Percentiles rank a stretch among this genome's conserved stretches.
Conservation (phyloP, 1,140 invertebrate genomes). For the Drosophila sproati region DNA sequence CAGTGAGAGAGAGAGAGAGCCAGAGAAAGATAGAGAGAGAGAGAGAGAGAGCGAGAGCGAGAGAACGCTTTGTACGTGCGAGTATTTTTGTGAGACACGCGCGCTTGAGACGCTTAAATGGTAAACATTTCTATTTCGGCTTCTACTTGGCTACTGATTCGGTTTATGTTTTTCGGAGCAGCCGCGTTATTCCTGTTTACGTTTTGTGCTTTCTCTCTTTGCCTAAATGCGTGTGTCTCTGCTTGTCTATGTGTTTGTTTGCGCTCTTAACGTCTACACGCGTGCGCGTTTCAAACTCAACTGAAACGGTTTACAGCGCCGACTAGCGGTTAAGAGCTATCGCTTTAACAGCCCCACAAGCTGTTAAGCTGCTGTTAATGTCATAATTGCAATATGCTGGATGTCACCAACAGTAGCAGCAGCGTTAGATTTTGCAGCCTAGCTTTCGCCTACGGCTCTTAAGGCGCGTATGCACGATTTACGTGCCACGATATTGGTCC, state of each 20-base stretch:
- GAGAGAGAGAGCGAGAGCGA: constrained; percentile 19
- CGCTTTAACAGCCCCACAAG: constrained; percentile 30
- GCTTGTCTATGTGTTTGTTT: constrained; percentile 8
- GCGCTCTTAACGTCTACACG: constrained; percentile 57
- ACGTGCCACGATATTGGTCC: constrained; percentile 29
- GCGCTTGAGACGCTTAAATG: constrained; percentile 64
- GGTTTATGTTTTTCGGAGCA: constrained; percentile 13
- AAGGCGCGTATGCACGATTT: constrained; percentile 33
- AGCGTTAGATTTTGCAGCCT: constrained; percentile 27
- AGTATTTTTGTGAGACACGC: constrained; percentile 68
- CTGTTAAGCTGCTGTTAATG: constrained; percentile 44
- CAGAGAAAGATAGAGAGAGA: constrained; percentile 17
- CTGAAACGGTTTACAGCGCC: constrained; percentile 72
- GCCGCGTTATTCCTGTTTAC: constrained; percentile 45
- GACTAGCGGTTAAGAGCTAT: constrained; percentile 62
- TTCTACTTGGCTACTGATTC: constrained; percentile 59
- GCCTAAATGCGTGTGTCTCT: not conserved
- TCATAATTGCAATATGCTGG: constrained; percentile 33
- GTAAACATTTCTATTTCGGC: constrained; percentile 76
- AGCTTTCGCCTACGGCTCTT: constrained; percentile 27
- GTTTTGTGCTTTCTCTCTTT: constrained; percentile 54
- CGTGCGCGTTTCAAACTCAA: constrained; percentile 76
- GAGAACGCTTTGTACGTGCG: constrained; percentile 54
- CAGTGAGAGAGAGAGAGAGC: constrained; percentile 27
- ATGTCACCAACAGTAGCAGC: constrained; percentile 9